Evolutionary conservation across 2,113 vertebrate species (phyloP).

Genomic region (Trinectes maculatus): DNA sequence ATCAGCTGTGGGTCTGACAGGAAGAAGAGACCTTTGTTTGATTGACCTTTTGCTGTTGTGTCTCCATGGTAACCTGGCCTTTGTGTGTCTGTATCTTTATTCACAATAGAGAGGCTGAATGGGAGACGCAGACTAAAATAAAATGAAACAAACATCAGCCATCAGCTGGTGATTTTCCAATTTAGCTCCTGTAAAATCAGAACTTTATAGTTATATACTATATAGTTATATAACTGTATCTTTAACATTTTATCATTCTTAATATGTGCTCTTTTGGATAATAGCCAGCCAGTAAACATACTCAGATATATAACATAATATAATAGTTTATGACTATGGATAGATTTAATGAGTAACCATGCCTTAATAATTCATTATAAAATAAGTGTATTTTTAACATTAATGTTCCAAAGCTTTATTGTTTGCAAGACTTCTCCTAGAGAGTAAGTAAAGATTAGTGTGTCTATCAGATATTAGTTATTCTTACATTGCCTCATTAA

Average conservation of each 20-base stretch:
- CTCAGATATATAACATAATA: not conserved
- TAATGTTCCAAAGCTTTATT: too few species aligned
- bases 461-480: too few species aligned
- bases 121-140: slow-evolving; percentile 3
- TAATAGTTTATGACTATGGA: too few species aligned
- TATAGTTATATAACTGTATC: not conserved
- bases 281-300: not conserved
- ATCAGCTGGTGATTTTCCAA: too few species aligned
- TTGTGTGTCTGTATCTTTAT: slow-evolving; percentile 37
- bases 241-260: not conserved
- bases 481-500: not conserved
- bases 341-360: too few species aligned
- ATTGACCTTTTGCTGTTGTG: slow-evolving; percentile 60
- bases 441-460: too few species aligned
- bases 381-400: too few species aligned
- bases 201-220: slow-evolving; percentile 9
- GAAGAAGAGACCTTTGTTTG: slow-evolving; percentile 60
- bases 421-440: too few species aligned
- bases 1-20: slow-evolving; percentile 42
- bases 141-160: slow-evolving; percentile 3
- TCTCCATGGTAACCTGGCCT: slow-evolving; percentile 51
- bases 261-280: not conserved
- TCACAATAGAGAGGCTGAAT: not conserved
- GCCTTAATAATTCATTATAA: too few species aligned
- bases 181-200: too few species aligned